Evolutionary conservation across 2,797 vertebrate species (phyloP), one percentile per base, ranked within the genome.

Genomic region (Chaunax sp.): DNA sequence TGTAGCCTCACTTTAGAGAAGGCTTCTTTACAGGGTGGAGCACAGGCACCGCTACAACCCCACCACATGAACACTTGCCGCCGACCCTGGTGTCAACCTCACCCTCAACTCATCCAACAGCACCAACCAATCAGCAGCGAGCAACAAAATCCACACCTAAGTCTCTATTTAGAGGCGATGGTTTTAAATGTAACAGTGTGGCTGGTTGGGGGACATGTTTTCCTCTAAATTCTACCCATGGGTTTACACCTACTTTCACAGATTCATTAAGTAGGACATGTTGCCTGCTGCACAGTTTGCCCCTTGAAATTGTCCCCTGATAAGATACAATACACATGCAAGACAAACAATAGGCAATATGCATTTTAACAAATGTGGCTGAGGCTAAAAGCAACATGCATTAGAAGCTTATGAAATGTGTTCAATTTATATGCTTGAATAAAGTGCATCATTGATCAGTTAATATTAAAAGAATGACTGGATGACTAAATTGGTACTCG

Each of bases 21-120:
- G 19, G n/a, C 19, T 23, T 63, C 6, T 20, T 43, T 23, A 43
- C 45, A 64, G 82, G 81, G 79, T 49, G 81, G 77, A 72, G 75
- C 38, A 3, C 44, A 18, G 18, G 6, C 8, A 46, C 30, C 1
- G 12, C 23, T 46, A 47, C 22, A 53, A 16, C 43, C 70, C 7
- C 9, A 64, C 22, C 54, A 56, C 57, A 80, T 13, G 2, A 61
- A 49, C 44, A 33, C 0, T 9, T 22, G 0, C 50, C 14, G 63
- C 43, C 72, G 77, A 76, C 72, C 73, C 38, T 58, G 30, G 20
- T 63, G 71, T 80, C 41, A 64, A 49, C 71, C 74, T 72, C 76
- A 64, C 19, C 62, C 63, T 49, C 43, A 80, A 61, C 52, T 44
- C 52, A 28, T 28, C 18, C 70, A 54, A 55, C 64, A 64, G 52